A percentile compares a stretch with the other conserved stretches of the same genome.
Conservation (phyloP, 1,140 invertebrate genomes). For the Anoplophora glabripennis region DNA sequence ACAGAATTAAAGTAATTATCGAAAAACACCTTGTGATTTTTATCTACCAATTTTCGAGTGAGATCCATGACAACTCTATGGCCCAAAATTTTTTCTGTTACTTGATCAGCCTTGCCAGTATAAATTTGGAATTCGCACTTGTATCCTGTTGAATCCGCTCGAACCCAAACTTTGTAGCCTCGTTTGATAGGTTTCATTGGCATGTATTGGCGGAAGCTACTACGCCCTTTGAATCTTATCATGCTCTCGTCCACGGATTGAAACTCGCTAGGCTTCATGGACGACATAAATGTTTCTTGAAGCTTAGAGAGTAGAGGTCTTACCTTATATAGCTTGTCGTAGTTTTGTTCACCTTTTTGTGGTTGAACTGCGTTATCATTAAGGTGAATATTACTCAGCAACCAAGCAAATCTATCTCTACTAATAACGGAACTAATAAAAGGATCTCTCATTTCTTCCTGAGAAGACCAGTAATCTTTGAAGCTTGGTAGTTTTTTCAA, state of each 20-base stretch:
- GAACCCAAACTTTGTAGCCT: no score
- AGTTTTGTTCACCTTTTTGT: no score
- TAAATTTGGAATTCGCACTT: slow-evolving; percentile 8
- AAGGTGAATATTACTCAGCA: no score
- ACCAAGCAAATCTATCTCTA: no score
- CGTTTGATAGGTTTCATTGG: not conserved
- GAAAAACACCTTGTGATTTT: not conserved
- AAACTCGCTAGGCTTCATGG: slow-evolving; percentile 5
- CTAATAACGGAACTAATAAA: no score
- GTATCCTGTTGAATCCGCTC: slow-evolving; percentile 1
- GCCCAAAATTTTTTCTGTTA: not conserved
- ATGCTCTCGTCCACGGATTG: not conserved
- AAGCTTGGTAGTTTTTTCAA: no score
- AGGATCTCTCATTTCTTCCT: no score
- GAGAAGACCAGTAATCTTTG: no score
- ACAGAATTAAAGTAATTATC: no score
- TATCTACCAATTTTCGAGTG: not conserved
- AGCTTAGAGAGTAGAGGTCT: no score
- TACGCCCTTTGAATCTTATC: slow-evolving; percentile 3
- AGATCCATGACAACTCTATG: not conserved
- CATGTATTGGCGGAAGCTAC: slow-evolving; percentile 4
- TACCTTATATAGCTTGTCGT: no score
- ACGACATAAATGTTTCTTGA: slow-evolving; percentile 3
- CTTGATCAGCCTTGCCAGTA: slow-evolving; percentile 1
- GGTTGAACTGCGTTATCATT: no score